Evolutionary conservation across 2,113 vertebrate species (phyloP).

Genomic region (Kryptolebias marmoratus): DNA sequence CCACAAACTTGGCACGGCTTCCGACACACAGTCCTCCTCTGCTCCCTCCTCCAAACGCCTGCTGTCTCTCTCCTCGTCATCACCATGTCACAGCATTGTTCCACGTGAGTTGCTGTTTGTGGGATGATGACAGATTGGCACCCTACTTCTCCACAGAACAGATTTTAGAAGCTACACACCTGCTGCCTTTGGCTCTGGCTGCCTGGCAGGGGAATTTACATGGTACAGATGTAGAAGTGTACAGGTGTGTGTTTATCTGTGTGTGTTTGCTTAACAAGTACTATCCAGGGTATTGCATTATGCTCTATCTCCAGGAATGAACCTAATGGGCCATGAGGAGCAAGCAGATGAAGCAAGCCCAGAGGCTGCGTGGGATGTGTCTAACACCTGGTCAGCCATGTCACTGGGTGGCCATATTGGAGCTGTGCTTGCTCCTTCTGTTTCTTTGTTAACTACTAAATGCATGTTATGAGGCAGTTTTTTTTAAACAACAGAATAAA

Average conservation of each 20-base stretch:
- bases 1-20: conserved; percentile 14
- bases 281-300: conserved; percentile 52
- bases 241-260: conserved; percentile 21
- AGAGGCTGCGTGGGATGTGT: conserved; percentile 57
- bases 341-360: conserved; percentile 66
- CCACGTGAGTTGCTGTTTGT: conserved; percentile 43
- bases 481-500: background rate
- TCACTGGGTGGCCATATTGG: conserved; percentile 55
- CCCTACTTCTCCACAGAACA: conserved; percentile 29
- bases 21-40: background rate
- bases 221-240: conserved; percentile 45
- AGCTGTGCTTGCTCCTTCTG: conserved; percentile 46
- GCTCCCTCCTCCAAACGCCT: background rate
- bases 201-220: conserved; percentile 29
- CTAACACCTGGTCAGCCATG: conserved; percentile 75
- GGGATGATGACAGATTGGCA: conserved; percentile 68
- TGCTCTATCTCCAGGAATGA: conserved; percentile 58
- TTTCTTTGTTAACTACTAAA: conserved; percentile 55
- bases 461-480: conserved; percentile 20
- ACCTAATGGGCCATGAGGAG: conserved; percentile 70
- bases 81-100: conserved; percentile 52
- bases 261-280: conserved; percentile 32
- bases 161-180: conserved; percentile 59
- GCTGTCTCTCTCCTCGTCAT: conserved; percentile 28
- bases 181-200: conserved; percentile 59